phyloP scores from a whole-genome alignment of 2,113 vertebrate genomes.

The Mandrillus leucophaeus region DNA sequence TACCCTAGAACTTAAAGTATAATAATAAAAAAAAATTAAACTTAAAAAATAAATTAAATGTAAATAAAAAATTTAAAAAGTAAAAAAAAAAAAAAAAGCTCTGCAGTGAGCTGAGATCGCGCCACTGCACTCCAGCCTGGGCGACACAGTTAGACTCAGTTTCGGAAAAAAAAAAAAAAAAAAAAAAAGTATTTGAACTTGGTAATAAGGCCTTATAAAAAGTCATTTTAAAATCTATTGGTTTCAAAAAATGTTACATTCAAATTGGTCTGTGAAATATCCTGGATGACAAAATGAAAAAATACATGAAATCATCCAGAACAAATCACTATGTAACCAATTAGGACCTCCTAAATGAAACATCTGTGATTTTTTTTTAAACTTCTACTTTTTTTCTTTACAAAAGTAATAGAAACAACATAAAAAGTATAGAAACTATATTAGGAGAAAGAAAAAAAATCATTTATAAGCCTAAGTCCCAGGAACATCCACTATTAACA shows the following conservation, averaged over 20 bases:
- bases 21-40: no score
- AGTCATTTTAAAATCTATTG: background rate
- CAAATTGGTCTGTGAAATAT: background rate
- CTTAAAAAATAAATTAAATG: no score
- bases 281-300: background rate
- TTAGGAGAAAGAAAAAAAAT: background rate
- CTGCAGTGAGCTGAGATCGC: no score
- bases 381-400: background rate
- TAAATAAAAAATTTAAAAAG: no score
- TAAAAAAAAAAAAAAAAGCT: background rate
- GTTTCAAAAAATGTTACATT: slow-evolving; percentile 17
- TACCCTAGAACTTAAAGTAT: no score
- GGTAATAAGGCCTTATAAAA: background rate
- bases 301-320: background rate
- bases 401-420: background rate
- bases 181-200: background rate
- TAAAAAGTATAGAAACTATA: background rate
- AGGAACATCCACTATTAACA: background rate
- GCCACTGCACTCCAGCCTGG: no score
- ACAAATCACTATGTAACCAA: background rate
- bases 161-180: no score
- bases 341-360: background rate
- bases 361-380: background rate
- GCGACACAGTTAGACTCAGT: no score
- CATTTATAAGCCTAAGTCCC: background rate